Evolutionary conservation across 2,888 invertebrate genomes (phyloP), one percentile per base, ranked within the genome.

Genomic region (Drosophila acutilabella): DNA sequence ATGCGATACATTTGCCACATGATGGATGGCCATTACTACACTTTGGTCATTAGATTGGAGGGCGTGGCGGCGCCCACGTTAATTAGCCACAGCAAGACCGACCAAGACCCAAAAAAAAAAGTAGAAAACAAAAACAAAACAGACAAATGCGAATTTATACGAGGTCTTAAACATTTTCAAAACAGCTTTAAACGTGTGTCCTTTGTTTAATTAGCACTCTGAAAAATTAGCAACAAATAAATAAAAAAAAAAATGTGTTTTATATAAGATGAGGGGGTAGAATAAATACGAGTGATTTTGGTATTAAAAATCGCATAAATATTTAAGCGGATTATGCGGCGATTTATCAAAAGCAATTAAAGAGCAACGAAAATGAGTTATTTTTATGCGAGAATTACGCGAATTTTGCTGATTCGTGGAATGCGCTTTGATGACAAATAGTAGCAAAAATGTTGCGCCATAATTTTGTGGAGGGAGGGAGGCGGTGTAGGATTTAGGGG

Each of bases 291-390:
- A 45, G n/a, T 40, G 42, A 45, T 52, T 20, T 38, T 54, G 23
- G 14, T 57, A 14, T 59, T 59, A 52, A 60, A 71, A 68, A 76
- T 54, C 77, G 42, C 75, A 75, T 73, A 76, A 79, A 79, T 85
- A 76, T 78, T 69, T 88, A 85, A 85, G 85, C 85, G 88, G 85
- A 83, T 85, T 85, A 85, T 73, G 85, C 82, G 86, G 82, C 88
- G 86, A 85, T 85, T 85, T 85, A 85, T 85, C 85, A 88, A 88
- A 85, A 74, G 86, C 88, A 85, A 85, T 85, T 85, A 85, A 85
- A 85, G 79, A 80, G 80, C 77, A 66, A 64, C 56, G 64, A 75
- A 68, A 73, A 80, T 79, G 74, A 71, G 64, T 71, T 69, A 61
- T 72, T 60, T 69, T 58, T 57, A 47, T 57, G 54, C 54, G 54